Conservation (phyloP, 37 sponge, comb jelly and placozoan species). For the Halisarca cf. caerulea region DNA sequence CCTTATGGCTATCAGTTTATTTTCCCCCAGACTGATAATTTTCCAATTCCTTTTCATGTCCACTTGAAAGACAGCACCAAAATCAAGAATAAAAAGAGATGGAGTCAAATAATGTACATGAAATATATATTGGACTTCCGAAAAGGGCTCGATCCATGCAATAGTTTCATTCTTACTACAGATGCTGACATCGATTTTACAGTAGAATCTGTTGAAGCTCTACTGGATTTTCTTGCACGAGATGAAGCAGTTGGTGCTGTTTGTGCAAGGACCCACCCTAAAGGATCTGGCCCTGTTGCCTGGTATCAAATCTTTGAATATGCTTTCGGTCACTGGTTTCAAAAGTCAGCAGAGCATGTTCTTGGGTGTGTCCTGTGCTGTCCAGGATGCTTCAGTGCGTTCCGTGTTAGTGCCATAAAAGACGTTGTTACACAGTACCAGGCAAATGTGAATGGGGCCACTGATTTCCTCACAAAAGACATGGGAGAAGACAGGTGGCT, state of each 20-base stretch:
- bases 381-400: constrained; percentile 90
- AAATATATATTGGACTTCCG: constrained; percentile 71
- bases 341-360: constrained; percentile 82
- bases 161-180: constrained; percentile 92
- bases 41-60: constrained; percentile 59
- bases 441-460: constrained; percentile 54
- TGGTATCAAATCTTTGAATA: constrained; percentile 94
- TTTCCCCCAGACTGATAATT: constrained; percentile 19
- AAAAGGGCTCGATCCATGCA: neutral
- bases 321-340: constrained; percentile 88
- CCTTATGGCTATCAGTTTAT: constrained; percentile 72
- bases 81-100: constrained; percentile 83
- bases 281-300: constrained; percentile 72
- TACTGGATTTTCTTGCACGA: constrained; percentile 72
- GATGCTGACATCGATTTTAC: constrained; percentile 91
- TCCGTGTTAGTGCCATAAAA: constrained; percentile 72
- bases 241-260: constrained; percentile 82
- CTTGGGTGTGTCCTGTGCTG: constrained; percentile 88
- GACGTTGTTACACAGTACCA: constrained; percentile 63
- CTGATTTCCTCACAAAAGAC: constrained; percentile 87
- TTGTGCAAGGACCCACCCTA: constrained; percentile 83
- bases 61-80: constrained; percentile 78
- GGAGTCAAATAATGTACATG: constrained; percentile 97
- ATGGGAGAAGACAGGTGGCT: constrained; percentile 98
- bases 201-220: constrained; percentile 67